A percentile compares a stretch with the other conserved stretches of the same genome.
Conservation (phyloP, 1,140 invertebrate genomes). For the Eciton burchellii region DNA sequence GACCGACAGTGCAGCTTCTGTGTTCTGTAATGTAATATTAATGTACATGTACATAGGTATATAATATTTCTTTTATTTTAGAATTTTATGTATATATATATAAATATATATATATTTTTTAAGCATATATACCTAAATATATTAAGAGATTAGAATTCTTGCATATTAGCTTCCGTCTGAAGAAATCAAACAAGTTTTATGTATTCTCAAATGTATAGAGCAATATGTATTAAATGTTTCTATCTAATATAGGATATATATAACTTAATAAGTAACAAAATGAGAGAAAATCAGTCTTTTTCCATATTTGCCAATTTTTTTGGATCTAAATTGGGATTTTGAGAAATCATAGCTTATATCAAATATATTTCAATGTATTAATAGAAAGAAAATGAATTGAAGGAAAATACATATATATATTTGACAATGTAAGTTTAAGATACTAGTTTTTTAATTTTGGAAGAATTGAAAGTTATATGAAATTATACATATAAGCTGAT, state of each 20-base stretch:
- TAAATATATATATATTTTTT: constrained; percentile 22
- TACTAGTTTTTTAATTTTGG: constrained; percentile 42
- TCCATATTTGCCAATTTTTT: constrained; percentile 63
- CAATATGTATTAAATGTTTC: constrained; percentile 55
- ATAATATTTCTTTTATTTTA: constrained; percentile 14
- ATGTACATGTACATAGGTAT: constrained; percentile 4
- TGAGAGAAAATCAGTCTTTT: constrained; percentile 72
- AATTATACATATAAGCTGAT: constrained; percentile 43
- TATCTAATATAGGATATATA: constrained; percentile 40
- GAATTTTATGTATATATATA: constrained; percentile 47
- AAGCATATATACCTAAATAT: constrained; percentile 32
- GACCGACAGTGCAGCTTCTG: constrained; percentile 35
- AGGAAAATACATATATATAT: constrained; percentile 1
- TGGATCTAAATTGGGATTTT: constrained; percentile 45
- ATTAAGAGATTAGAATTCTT: constrained; percentile 15
- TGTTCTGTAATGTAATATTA: constrained; percentile 41
- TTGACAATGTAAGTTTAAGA: constrained; percentile 2
- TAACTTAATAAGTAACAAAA: constrained; percentile 61
- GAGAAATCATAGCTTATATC: constrained; percentile 54
- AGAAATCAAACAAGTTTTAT: constrained; percentile 44
- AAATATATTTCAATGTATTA: constrained; percentile 33
- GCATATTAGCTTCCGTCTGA: constrained; percentile 4
- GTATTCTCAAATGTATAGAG: no score
- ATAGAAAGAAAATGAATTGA: constrained; percentile 26
- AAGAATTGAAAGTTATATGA: constrained; percentile 49